phyloP scores from a whole-genome alignment of 1,140 invertebrate genomes.

The Calliphora vicina region DNA sequence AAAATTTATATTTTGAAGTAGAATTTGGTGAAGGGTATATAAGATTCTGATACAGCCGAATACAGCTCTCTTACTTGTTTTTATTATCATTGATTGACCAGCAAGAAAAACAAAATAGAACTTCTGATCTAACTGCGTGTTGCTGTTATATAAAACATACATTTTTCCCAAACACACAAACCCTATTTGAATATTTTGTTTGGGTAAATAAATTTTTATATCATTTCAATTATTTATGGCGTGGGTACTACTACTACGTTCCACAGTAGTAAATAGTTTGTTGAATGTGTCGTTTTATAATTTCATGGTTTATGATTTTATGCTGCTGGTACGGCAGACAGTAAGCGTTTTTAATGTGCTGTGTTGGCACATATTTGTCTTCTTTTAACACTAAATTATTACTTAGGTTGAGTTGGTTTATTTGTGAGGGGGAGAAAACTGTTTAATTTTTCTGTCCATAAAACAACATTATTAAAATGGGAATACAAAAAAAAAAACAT shows the following conservation, averaged over 20 bases:
- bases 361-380: slow-evolving; percentile 15
- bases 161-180: no score
- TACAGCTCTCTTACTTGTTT: no score
- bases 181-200: background rate
- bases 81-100: background rate
- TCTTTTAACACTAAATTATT: background rate
- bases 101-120: background rate
- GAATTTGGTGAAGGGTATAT: no score
- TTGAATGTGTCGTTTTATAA: background rate
- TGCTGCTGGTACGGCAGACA: background rate
- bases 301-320: slow-evolving; percentile 6
- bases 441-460: background rate
- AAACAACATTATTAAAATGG: background rate
- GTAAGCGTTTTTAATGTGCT: no score
- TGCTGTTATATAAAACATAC: background rate
- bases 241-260: background rate
- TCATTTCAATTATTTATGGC: background rate
- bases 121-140: background rate
- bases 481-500: background rate
- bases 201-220: background rate
- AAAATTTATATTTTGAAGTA: no score
- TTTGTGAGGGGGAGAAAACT: background rate
- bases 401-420: background rate
- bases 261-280: background rate
- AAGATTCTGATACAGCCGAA: no score